These are phyloP conservation scores for Pachyrhynchus sulphureomaculatus DNA, from an alignment of 1,140 invertebrate genomes.

Conservation along the genomic window DNA sequence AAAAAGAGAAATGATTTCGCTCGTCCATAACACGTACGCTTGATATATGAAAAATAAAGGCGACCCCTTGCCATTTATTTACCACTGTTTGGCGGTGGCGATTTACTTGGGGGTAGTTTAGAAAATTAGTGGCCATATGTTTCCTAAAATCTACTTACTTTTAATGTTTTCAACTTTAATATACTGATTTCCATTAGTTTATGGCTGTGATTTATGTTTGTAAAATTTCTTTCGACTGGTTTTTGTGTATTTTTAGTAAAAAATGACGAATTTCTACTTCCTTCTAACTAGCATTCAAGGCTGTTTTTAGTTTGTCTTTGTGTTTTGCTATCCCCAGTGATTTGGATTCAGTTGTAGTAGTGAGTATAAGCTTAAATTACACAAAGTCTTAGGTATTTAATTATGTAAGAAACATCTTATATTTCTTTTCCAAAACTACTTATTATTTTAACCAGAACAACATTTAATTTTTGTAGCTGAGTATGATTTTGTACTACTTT, in stretches of 20 bases:
- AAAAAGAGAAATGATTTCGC: too few species aligned
- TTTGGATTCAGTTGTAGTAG: slow-evolving; percentile 16
- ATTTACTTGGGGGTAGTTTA: not conserved
- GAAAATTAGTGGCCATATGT: not conserved
- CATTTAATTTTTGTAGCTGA: not conserved
- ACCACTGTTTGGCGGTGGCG: not conserved
- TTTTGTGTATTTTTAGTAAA: too few species aligned
- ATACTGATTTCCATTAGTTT: not conserved
- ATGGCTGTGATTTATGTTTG: not conserved
- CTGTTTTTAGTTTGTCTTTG: too few species aligned
- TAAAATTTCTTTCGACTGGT: too few species aligned
- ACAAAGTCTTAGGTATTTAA: not conserved
- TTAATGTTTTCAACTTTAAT: not conserved
- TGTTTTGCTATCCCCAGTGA: not conserved
- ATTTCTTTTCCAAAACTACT: not conserved
- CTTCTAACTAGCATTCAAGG: too few species aligned
- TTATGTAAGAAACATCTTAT: too few species aligned
- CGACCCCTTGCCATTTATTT: not conserved
- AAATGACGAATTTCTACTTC: too few species aligned
- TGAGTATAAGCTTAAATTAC: not conserved
- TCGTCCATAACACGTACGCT: too few species aligned
- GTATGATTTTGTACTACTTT: too few species aligned
- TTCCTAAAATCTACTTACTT: not conserved
- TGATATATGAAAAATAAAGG: not conserved
- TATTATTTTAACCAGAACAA: not conserved